Percentiles rank a stretch among this genome's conserved stretches.
phyloP scores from a whole-genome alignment of 2,797 vertebrate species.

The Sternarchorhynchus goeldii region DNA sequence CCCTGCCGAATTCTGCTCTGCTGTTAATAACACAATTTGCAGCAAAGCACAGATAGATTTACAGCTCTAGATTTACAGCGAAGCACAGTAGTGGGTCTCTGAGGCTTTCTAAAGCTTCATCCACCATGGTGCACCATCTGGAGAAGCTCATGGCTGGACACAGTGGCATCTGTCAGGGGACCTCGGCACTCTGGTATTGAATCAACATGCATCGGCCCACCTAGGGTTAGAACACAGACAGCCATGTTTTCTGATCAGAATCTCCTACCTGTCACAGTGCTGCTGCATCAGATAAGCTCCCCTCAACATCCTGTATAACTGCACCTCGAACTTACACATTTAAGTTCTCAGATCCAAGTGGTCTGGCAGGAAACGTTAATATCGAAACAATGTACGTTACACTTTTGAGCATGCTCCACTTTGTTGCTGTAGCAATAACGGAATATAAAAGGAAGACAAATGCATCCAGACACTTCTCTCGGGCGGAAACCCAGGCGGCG shows the following conservation, averaged over 20 bases:
- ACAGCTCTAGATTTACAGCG: no score
- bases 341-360: not conserved
- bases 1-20: not conserved
- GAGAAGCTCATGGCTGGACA: not conserved
- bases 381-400: conserved; percentile 10
- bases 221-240: not conserved
- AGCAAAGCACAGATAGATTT: conserved; percentile 9
- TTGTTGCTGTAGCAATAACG: conserved; percentile 6
- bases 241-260: not conserved
- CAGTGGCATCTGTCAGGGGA: not conserved
- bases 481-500: conserved; percentile 35
- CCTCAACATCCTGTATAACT: conserved; percentile 20
- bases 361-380: conserved; percentile 6
- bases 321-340: conserved; percentile 3
- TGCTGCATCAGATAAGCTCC: not conserved
- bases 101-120: not conserved
- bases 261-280: not conserved
- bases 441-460: conserved; percentile 47
- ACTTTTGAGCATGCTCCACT: not conserved
- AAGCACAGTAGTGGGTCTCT: not conserved
- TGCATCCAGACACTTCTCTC: conserved; percentile 59
- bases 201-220: not conserved
- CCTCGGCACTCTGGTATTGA: not conserved
- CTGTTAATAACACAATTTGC: conserved; percentile 23
- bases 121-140: no score